Percentiles rank a stretch among this genome's conserved stretches.
These are phyloP conservation scores for Daubentonia madagascariensis DNA, from an alignment of 2,113 vertebrate genomes.

Conservation along the genomic window DNA sequence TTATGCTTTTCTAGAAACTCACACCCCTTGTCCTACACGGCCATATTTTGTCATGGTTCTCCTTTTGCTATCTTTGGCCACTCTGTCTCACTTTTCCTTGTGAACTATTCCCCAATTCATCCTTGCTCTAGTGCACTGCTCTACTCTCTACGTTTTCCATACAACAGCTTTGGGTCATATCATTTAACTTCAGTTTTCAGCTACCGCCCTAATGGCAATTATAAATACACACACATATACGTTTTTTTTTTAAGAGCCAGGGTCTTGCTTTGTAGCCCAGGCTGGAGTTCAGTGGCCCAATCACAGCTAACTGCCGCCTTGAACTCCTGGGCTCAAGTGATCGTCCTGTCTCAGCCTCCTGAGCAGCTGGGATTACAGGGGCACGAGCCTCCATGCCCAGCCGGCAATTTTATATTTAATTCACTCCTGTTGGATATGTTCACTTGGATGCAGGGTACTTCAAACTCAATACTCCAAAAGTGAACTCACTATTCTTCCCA, in stretches of 20 bases:
- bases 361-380: too few species aligned
- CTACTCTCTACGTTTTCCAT: background rate
- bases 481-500: background rate
- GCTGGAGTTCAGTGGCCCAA: too few species aligned
- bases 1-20: background rate
- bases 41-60: background rate
- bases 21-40: background rate
- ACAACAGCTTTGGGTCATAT: rapidly evolving
- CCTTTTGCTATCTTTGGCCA: background rate
- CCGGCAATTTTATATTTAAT: too few species aligned
- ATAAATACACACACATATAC: too few species aligned
- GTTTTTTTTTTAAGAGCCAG: too few species aligned
- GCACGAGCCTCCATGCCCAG: too few species aligned
- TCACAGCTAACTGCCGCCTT: too few species aligned
- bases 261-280: too few species aligned
- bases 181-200: background rate
- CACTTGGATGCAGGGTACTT: background rate
- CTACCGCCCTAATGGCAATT: background rate
- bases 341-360: too few species aligned
- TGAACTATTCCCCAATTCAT: too few species aligned
- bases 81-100: background rate
- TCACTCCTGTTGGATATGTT: rapidly evolving
- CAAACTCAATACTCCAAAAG: background rate
- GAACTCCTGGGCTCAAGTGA: too few species aligned
- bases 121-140: too few species aligned